Percentiles rank a stretch among this genome's conserved stretches.
Evolutionary conservation across 2,797 vertebrate species (phyloP).

Genomic region (Fistularia commersonii): DNA sequence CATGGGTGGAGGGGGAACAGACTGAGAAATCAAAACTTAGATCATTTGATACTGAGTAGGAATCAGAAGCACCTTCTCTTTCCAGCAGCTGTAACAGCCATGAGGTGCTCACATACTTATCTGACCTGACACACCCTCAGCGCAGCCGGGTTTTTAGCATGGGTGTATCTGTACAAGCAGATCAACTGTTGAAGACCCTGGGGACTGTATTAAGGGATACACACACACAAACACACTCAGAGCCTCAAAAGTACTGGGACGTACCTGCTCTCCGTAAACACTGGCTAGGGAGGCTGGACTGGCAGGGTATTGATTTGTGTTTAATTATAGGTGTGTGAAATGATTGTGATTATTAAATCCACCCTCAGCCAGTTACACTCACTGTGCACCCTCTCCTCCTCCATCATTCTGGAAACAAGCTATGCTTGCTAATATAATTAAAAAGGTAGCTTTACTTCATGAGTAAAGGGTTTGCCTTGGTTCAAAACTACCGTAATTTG

Average conservation of each 20-base stretch:
- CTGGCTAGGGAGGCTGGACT: too few relatives aligned
- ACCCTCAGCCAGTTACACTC: constrained; percentile 45
- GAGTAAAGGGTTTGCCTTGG: constrained; percentile 3
- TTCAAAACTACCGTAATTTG: constrained; percentile 30
- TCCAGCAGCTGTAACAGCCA: too few relatives aligned
- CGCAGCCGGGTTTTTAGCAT: constrained; percentile 10
- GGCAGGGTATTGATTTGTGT: constrained; percentile 49
- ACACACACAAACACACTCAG: constrained; percentile 3
- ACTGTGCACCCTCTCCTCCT: constrained; percentile 34
- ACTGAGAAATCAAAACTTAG: too few relatives aligned
- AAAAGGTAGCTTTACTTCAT: constrained; percentile 10
- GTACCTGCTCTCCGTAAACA: constrained; percentile 12
- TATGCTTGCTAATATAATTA: constrained; percentile 42
- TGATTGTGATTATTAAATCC: constrained; percentile 49
- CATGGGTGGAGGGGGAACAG: too few relatives aligned
- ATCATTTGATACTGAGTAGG: too few relatives aligned
- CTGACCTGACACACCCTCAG: constrained; percentile 10
- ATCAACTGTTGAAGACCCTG: constrained; percentile 40
- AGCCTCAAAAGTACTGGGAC: constrained; percentile 7
- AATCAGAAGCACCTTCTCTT: too few relatives aligned
- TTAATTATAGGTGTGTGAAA: constrained; percentile 56
- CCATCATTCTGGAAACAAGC: constrained; percentile 27
- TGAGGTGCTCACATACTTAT: too few relatives aligned
- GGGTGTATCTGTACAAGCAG: constrained; percentile 22
- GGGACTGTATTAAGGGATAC: constrained; percentile 21